Base-by-base conservation (phyloP, 2,888 invertebrate species). In the Pharmacophagus antenor region DNA sequence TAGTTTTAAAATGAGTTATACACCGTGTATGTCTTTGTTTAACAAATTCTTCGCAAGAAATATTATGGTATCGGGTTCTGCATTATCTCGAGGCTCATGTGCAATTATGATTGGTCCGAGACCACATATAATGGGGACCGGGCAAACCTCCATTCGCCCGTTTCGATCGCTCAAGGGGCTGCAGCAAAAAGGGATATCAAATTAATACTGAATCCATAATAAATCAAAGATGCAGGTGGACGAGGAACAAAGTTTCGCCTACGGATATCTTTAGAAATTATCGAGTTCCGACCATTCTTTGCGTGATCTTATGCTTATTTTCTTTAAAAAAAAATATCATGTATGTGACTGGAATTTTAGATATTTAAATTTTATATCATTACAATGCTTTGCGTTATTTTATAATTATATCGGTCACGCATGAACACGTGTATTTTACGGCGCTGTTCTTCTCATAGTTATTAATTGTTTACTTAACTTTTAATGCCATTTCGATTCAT, bases 181-280 rank as follows among this genome's bases (percentile, higher is more conserved):
- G 78, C 71, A 77, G 85, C 87, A 88, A 87, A 87, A 88, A 88
- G 88, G 90, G 84, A 89, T 89, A 90, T 89, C 89, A 89, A 89
- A 90, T 90, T 90, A 90, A 88, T 90, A 86, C 83, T 88, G 89
- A 89, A 89, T 90, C 84, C 88, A 88, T 89, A 88, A 90, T 90
- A 90, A 90, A 90, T 90, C 90, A 89, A 85, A 84, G 72, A 76
- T 86, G 89, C 90, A 90, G 90, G 90, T 89, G 90, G 86, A 87
- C 80, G 77, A 80, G 81, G 82, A 78, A 77, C 78, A 80, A 79
- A 82, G 76, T 84, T 82, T 86, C 68, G 89, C 90, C 90, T 88
- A 80, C 80, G 89, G 89, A 82, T 72, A 82, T 73, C 82, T 85
- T 86, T 79, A 79, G 83, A 86, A 86, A 88, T 88, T 84, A 89